Base-by-base conservation (phyloP, 2,888 invertebrate genomes). In the Leptopilina drosophilae region DNA sequence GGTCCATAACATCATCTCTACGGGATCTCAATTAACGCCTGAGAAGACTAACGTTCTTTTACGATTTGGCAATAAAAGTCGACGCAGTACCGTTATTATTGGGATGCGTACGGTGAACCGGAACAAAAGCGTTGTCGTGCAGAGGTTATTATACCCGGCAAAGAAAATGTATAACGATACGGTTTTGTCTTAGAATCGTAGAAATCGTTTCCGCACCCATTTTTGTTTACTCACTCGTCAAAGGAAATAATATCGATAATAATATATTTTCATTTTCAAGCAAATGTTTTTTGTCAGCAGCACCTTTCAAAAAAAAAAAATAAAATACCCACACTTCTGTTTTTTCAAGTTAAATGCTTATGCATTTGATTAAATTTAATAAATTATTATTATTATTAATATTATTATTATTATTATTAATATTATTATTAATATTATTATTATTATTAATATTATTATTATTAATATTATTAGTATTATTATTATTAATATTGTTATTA, bases 51-150 rank as follows among this genome's bases (percentile, higher is more conserved):
- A 82, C 81, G 81, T 82, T 82, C 82, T 82, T 82, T 79, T 76
- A 80, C 84, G 84, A 82, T 84, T 84, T 82, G 81, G 83, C 81
- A 84, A 82, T 84, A 82, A 85, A 33, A 84, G 81, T 83, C 80
- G 78, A 80, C 79, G 78, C 80, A 80, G 82, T 86, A 77, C 85
- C 85, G 85, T 86, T 86, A 86, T 15, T 82, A 79, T 84, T 82
- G 82, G 82, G 82, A 82, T 84, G 80, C 80, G 83, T 83, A 84
- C 84, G 81, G 80, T 84, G 84, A 83, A 83, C 84, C 86, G 85
- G 85, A 85, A 85, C 85, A 81, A 67, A 42, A 76, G 11, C 76
- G 69, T 59, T 76, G 62, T 64, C 49, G 49, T 64, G 77, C 76
- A 46, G 46, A 46, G 80, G 81, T 82, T 82, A 80, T 81, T 81